Conservation (phyloP, 2,797 vertebrate species). For the Florisuga fusca region DNA sequence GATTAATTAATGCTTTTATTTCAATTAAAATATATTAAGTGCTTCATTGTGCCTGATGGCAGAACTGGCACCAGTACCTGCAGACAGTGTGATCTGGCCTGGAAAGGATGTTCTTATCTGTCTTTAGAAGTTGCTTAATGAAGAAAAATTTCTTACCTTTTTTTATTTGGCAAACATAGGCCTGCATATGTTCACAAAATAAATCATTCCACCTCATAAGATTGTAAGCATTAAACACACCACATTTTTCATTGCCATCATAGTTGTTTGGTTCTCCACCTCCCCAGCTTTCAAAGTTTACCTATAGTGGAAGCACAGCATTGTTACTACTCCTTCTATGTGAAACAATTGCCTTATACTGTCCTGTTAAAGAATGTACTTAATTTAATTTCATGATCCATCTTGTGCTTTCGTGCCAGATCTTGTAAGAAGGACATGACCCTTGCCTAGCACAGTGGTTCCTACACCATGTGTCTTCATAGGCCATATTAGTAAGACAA, state of each 20-base stretch:
- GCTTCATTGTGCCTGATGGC: neutral
- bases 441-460: neutral
- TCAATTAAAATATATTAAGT: neutral
- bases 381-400: neutral
- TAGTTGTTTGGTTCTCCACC: slow-evolving; percentile 94
- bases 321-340: neutral
- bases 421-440: neutral
- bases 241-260: slow-evolving; percentile 88
- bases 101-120: neutral
- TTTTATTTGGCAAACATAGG: slow-evolving; percentile 91
- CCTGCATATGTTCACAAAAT: slow-evolving; percentile 84
- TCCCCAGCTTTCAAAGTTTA: slow-evolving; percentile 87
- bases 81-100: neutral
- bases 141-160: slow-evolving; percentile 82
- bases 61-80: neutral
- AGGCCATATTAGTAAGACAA: neutral
- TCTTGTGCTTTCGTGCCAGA: neutral
- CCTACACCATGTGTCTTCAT: neutral
- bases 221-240: slow-evolving; percentile 73
- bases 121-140: neutral
- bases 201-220: slow-evolving; percentile 88
- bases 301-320: slow-evolving; percentile 71
- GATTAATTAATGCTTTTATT: neutral
- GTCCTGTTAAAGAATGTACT: neutral
- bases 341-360: neutral